These are phyloP conservation scores for Cyclargus thomasi DNA, from an alignment of 1,140 invertebrate genomes.

Conservation along the genomic window DNA sequence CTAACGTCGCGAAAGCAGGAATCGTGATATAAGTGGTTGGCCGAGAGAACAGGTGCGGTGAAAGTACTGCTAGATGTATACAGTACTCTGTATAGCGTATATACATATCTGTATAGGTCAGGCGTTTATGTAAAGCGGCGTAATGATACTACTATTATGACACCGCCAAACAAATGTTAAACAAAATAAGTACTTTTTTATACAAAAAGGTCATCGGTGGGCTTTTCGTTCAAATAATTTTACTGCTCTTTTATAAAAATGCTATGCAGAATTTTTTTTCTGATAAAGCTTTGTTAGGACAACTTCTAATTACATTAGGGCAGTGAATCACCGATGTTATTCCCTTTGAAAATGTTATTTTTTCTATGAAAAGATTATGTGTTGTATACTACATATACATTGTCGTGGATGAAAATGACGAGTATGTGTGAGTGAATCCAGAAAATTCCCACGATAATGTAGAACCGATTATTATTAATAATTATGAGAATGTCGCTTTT, in stretches of 20 bases:
- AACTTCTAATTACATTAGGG: neutral
- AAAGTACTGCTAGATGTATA: neutral
- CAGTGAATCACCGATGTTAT: too few relatives aligned
- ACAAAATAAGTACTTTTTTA: too few relatives aligned
- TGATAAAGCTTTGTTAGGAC: neutral
- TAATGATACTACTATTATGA: slow-evolving; percentile 4
- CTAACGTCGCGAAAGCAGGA: slow-evolving; percentile 4
- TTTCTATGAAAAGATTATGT: too few relatives aligned
- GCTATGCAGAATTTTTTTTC: too few relatives aligned
- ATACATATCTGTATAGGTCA: slow-evolving; percentile 5
- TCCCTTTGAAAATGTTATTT: too few relatives aligned
- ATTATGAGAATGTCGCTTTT: neutral
- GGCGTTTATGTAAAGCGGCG: slow-evolving; percentile 13
- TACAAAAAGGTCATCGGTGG: too few relatives aligned
- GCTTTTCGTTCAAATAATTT: too few relatives aligned
- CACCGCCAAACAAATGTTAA: neutral
- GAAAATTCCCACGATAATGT: neutral
- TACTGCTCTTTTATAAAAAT: too few relatives aligned
- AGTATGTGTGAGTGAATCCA: neutral
- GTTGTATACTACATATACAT: too few relatives aligned
- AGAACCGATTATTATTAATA: neutral
- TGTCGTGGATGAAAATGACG: neutral
- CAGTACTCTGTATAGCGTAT: too few relatives aligned
- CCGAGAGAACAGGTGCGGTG: slow-evolving; percentile 10
- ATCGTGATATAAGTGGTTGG: slow-evolving; percentile 4